Conservation (phyloP, 1,140 invertebrate genomes). For the Triops longicaudatus region DNA sequence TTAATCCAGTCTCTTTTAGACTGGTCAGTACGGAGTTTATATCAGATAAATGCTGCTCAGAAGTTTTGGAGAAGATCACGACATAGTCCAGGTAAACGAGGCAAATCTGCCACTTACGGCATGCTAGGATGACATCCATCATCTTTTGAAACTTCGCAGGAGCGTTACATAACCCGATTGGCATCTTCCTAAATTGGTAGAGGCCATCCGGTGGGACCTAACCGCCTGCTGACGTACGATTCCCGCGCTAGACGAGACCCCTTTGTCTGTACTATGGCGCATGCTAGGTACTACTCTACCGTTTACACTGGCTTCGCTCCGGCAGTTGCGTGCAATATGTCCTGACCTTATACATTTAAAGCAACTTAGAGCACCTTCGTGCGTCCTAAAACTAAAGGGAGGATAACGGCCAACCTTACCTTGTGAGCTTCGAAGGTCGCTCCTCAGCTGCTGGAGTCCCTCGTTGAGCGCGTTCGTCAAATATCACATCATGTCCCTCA, state of each 20-base stretch:
- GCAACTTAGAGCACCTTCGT: not conserved
- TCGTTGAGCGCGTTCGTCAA: not conserved
- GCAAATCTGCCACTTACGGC: not conserved
- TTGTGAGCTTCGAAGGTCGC: not conserved
- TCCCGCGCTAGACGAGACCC: not conserved
- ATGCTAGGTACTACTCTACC: not conserved
- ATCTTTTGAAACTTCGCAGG: not conserved
- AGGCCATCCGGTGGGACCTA: not conserved
- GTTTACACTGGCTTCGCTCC: not conserved
- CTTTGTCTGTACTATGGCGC: not conserved
- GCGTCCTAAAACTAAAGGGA: not conserved
- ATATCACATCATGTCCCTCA: not conserved
- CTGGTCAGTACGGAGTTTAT: not conserved
- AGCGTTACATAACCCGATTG: not conserved
- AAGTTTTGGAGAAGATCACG: slow-evolving; percentile 16
- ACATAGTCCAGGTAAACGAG: slow-evolving; percentile 15
- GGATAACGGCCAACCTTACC: not conserved
- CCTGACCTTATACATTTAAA: not conserved
- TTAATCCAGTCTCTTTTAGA: not conserved
- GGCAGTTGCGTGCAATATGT: slow-evolving; percentile 5
- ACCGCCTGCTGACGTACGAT: not conserved
- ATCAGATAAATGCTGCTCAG: not conserved
- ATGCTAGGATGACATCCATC: slow-evolving; percentile 1
- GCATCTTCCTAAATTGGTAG: not conserved
- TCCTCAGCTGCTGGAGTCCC: not conserved